These are phyloP conservation scores for Drosophila lini DNA, from an alignment of 1,140 invertebrate species.

Conservation along the genomic window DNA sequence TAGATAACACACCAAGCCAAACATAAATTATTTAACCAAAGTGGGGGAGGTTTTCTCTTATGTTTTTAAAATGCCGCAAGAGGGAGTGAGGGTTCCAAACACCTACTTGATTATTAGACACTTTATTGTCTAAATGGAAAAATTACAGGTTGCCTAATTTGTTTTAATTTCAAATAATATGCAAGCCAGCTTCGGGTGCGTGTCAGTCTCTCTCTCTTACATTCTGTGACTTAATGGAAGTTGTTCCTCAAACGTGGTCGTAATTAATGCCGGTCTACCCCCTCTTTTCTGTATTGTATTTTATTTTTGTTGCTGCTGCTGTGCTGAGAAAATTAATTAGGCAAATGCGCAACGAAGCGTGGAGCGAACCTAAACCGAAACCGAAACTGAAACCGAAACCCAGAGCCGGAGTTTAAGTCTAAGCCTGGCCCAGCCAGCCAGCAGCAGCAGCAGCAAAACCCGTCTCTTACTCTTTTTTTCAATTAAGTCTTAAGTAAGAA, in stretches of 20 bases:
- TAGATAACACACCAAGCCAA: conserved; percentile 36
- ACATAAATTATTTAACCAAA: conserved; percentile 56
- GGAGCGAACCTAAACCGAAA: conserved; percentile 60
- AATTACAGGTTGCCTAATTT: conserved; percentile 83
- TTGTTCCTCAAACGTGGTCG: conserved; percentile 79
- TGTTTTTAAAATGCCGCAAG: conserved; percentile 2
- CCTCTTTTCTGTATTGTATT: conserved; percentile 27
- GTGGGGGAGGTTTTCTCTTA: conserved; percentile 15
- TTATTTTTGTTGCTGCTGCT: conserved; percentile 47
- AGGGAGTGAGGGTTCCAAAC: conserved; percentile 35
- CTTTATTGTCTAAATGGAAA: conserved; percentile 79
- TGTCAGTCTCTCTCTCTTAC: conserved; percentile 20
- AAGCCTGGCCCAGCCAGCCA: conserved; percentile 21
- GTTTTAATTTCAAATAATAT: conserved; percentile 83
- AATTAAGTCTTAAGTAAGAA: conserved; percentile 84
- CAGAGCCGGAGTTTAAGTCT: conserved; percentile 57
- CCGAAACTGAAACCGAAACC: conserved; percentile 44
- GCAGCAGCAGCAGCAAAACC: conserved; percentile 34
- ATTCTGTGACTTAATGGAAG: conserved; percentile 67
- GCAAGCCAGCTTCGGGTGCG: conserved; percentile 57
- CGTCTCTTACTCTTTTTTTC: conserved; percentile 66
- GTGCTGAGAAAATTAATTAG: conserved; percentile 82
- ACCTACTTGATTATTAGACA: conserved; percentile 83
- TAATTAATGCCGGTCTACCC: conserved; percentile 69
- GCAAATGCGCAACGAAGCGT: conserved; percentile 80